Evolutionary conservation across 1,140 invertebrate species (phyloP).

Genomic region (Eupristina koningsbergeri): DNA sequence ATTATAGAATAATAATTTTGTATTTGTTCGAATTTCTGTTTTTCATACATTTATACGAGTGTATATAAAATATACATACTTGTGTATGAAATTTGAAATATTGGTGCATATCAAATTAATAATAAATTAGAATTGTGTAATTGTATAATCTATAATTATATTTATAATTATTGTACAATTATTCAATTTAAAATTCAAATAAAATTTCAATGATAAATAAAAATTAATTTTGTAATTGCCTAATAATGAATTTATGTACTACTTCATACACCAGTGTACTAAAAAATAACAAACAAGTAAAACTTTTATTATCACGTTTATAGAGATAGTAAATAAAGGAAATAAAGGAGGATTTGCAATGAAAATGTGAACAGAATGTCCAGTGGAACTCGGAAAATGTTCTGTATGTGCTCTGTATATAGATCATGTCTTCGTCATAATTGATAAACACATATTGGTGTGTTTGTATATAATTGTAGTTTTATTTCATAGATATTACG

Average conservation of each 20-base stretch:
- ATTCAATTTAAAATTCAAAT: neutral
- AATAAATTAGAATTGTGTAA: neutral
- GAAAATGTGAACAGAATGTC: neutral
- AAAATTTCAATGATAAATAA: neutral
- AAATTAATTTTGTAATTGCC: neutral
- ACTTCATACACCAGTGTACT: neutral
- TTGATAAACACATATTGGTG: neutral
- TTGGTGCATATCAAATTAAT: no score
- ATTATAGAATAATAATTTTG: no score
- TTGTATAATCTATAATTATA: neutral
- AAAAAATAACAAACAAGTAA: neutral
- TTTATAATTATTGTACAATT: neutral
- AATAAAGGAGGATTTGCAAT: neutral
- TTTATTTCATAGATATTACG: conserved; percentile 23
- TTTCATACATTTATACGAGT: no score
- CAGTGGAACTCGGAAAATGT: conserved; percentile 12
- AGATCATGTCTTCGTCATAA: neutral
- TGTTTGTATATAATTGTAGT: neutral
- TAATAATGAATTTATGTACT: neutral
- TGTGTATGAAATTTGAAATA: no score
- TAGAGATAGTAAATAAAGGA: neutral
- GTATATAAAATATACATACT: no score
- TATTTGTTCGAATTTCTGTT: no score
- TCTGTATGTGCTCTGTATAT: neutral
- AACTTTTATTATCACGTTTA: neutral